These are phyloP conservation scores for Phymorhynchus buccinoides DNA, from an alignment of 1,140 invertebrate species.

Conservation along the genomic window DNA sequence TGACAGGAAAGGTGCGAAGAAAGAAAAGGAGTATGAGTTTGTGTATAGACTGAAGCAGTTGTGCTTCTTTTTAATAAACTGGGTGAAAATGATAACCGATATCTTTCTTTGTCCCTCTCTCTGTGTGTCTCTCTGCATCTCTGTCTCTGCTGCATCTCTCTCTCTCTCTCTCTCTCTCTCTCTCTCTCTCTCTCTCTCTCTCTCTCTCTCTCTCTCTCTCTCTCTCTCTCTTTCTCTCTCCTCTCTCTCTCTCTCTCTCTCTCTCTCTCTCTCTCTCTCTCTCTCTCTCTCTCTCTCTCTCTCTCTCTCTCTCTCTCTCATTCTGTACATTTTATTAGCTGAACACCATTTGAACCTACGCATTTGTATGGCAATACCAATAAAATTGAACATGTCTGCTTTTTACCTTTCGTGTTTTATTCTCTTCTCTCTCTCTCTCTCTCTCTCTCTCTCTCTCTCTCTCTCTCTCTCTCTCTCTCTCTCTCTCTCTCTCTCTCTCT, in stretches of 20 bases:
- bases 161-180: not conserved
- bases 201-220: not conserved
- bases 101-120: not conserved
- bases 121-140: not conserved
- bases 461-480: not conserved
- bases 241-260: constrained; percentile 13
- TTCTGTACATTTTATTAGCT: not conserved
- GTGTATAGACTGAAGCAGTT: no score
- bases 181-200: not conserved
- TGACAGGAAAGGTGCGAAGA: no score
- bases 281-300: constrained; percentile 20
- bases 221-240: not conserved
- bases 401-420: not conserved
- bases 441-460: constrained; percentile 24
- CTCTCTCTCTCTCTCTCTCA: not conserved
- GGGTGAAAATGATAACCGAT: no score
- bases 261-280: constrained; percentile 12
- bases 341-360: not conserved
- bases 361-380: not conserved
- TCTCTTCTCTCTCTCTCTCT: not conserved
- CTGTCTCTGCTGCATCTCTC: not conserved
- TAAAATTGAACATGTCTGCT: not conserved
- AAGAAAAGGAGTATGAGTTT: no score
- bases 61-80: no score
- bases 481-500: not conserved